A percentile compares a stretch with the other conserved stretches of the same genome.
phyloP scores from a whole-genome alignment of 2,888 invertebrate species.

The Netelia melanura region DNA sequence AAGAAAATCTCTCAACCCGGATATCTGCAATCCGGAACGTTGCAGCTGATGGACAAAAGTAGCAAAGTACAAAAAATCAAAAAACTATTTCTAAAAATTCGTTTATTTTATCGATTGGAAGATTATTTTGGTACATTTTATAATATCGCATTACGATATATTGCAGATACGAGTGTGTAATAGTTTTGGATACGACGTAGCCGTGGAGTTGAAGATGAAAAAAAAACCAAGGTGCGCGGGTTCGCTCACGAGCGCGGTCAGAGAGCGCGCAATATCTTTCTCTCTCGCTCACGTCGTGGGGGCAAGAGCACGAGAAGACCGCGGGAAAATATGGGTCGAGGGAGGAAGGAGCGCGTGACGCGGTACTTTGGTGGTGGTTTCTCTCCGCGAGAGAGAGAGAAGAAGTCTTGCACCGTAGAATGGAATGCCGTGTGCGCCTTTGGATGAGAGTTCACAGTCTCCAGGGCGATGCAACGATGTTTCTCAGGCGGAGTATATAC shows the following conservation, averaged over 20 bases:
- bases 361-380: slow-evolving; percentile 53
- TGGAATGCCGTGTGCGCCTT: slow-evolving; percentile 55
- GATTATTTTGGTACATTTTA: not conserved
- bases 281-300: slow-evolving; percentile 33
- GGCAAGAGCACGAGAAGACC: slow-evolving; percentile 37
- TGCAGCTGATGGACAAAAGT: too few relatives aligned
- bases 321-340: slow-evolving; percentile 66
- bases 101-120: too few relatives aligned
- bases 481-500: slow-evolving; percentile 34
- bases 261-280: slow-evolving; percentile 49
- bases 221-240: slow-evolving; percentile 37
- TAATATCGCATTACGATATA: not conserved
- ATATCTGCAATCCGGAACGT: too few relatives aligned
- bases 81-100: too few relatives aligned
- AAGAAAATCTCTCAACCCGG: too few relatives aligned
- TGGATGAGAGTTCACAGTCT: slow-evolving; percentile 55
- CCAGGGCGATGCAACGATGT: slow-evolving; percentile 33
- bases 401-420: slow-evolving; percentile 18
- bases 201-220: slow-evolving; percentile 7
- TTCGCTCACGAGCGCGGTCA: slow-evolving; percentile 62
- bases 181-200: slow-evolving; percentile 6
- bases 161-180: not conserved
- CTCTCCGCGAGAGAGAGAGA: slow-evolving; percentile 39
- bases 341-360: slow-evolving; percentile 63
- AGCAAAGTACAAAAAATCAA: too few relatives aligned